Conservation (phyloP, 2,888 invertebrate genomes). For the Halictus ligatus region DNA sequence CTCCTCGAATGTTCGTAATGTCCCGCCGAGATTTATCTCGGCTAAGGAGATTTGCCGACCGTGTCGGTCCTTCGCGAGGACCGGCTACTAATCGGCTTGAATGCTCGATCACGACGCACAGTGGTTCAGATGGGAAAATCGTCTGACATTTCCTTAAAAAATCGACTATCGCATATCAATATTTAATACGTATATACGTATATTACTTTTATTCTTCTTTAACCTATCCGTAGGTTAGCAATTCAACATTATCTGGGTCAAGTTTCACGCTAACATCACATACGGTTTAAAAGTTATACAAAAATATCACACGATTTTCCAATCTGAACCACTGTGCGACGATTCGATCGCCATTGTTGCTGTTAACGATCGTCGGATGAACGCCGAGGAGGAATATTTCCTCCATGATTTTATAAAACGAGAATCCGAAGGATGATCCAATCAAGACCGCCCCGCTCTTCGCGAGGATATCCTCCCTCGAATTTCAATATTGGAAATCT, state of each 20-base stretch:
- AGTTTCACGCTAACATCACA: no score
- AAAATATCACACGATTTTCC: no score
- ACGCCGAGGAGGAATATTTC: not conserved
- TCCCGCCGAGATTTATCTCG: conserved; percentile 40
- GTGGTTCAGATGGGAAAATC: no score
- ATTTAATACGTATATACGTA: no score
- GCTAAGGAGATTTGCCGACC: conserved; percentile 19
- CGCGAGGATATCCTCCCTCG: not conserved
- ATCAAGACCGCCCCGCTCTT: conserved; percentile 6
- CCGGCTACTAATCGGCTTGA: conserved; percentile 11
- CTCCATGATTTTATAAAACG: not conserved
- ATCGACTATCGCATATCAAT: no score
- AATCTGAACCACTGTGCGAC: no score
- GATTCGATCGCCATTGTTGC: not conserved
- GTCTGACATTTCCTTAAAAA: no score
- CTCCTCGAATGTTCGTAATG: conserved; percentile 29
- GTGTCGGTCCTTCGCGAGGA: not conserved
- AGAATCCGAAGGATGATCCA: not conserved
- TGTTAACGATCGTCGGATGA: conserved; percentile 3
- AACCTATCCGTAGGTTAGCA: no score
- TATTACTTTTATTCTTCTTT: no score
- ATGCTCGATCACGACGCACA: not conserved
- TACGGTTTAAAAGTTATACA: no score
- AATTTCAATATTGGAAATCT: conserved; percentile 44
- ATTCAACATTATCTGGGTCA: no score